phyloP scores from a whole-genome alignment of 2,797 vertebrate genomes.

The Dendrocincla fuliginosa region DNA sequence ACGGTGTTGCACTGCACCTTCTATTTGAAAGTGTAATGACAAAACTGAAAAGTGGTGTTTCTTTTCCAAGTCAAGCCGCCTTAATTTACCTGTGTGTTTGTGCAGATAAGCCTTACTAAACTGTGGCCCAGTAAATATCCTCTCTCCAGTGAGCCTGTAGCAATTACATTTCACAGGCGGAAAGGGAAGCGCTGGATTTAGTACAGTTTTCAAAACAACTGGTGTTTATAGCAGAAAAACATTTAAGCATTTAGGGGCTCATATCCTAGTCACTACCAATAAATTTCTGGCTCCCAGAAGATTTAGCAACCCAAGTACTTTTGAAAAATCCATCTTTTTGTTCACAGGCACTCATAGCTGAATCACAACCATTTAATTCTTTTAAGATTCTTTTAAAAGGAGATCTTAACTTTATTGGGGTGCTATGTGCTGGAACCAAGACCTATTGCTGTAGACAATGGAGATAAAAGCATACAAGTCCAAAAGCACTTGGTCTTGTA shows the following conservation, averaged over 20 bases:
- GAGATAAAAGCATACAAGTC: not conserved
- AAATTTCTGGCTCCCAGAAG: slow-evolving; percentile 4
- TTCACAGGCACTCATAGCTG: not conserved
- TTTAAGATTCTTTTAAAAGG: not conserved
- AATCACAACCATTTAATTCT: not conserved
- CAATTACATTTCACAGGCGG: slow-evolving; percentile 31
- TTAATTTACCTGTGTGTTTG: slow-evolving; percentile 20
- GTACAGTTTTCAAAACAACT: slow-evolving; percentile 34
- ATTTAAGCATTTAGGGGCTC: not conserved
- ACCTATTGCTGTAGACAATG: not conserved
- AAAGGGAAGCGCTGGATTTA: slow-evolving; percentile 25
- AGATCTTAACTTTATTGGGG: not conserved
- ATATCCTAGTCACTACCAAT: not conserved
- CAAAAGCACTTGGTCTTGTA: not conserved
- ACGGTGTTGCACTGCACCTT: not conserved
- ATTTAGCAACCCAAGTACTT: not conserved
- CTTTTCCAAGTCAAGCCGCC: not conserved
- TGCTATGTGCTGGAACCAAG: not conserved
- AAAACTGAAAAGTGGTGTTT: not conserved
- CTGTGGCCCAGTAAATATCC: not conserved
- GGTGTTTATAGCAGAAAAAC: slow-evolving; percentile 17
- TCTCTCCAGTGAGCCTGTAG: slow-evolving; percentile 10
- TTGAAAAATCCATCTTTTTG: not conserved
- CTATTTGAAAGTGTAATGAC: not conserved
- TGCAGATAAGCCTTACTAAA: slow-evolving; percentile 37